These are phyloP conservation scores for Rhinoptilus africanus DNA, from an alignment of 2,113 vertebrate genomes.

Conservation along the genomic window DNA sequence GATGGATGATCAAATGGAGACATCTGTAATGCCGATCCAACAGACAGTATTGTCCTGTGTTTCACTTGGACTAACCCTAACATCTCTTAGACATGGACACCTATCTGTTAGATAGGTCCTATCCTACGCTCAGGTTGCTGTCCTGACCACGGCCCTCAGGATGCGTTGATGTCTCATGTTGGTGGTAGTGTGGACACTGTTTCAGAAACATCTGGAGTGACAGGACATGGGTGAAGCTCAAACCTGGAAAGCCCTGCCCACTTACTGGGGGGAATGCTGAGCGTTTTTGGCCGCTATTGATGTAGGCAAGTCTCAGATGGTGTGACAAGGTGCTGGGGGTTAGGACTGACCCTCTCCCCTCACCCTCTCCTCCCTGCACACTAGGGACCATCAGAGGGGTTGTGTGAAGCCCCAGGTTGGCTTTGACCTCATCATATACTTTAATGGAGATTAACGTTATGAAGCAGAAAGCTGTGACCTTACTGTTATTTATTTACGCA, in stretches of 20 bases:
- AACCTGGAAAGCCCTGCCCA: neutral
- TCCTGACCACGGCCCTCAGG: neutral
- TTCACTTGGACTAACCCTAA: neutral
- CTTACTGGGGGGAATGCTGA: fast-evolving
- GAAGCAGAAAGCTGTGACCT: neutral
- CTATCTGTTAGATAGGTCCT: neutral
- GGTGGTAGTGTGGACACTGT: neutral
- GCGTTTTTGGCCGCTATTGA: fast-evolving
- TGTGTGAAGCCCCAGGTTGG: neutral
- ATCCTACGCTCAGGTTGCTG: neutral
- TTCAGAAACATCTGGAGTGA: neutral
- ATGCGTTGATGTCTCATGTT: fast-evolving
- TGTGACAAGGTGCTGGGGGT: fast-evolving
- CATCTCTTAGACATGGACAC: neutral
- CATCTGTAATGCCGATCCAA: neutral
- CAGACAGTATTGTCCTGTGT: fast-evolving
- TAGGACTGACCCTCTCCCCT: neutral
- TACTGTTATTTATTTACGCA: neutral
- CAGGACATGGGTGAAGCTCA: fast-evolving
- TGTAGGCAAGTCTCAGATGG: neutral
- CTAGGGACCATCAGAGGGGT: neutral
- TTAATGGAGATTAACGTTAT: fast-evolving
- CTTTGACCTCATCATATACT: fast-evolving
- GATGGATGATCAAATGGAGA: neutral
- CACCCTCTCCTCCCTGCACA: neutral